Conservation (phyloP, 2,888 invertebrate species). For the Synergus gifuensis region DNA sequence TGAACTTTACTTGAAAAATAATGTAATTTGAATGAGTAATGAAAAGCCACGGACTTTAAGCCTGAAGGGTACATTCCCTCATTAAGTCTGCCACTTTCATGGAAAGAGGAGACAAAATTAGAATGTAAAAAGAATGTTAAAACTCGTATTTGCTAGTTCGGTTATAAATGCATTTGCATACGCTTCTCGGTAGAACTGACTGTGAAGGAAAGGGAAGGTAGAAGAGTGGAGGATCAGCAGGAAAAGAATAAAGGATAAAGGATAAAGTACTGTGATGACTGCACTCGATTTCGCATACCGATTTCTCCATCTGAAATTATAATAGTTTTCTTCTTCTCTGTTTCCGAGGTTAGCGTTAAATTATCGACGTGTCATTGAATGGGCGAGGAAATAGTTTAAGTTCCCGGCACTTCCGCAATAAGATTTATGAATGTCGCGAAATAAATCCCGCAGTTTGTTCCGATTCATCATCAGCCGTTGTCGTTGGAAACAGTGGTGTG, state of each 20-base stretch:
- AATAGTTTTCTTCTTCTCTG: background rate
- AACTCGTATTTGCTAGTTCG: background rate
- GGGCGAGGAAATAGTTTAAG: constrained; percentile 25
- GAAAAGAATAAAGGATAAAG: background rate
- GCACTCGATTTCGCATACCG: constrained; percentile 14
- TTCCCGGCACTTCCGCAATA: constrained; percentile 25
- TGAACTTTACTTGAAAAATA: background rate
- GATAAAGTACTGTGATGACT: constrained; percentile 29
- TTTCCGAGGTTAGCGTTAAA: background rate
- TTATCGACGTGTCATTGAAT: constrained; percentile 32
- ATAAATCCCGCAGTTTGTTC: constrained; percentile 34
- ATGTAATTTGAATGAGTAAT: background rate
- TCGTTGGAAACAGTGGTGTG: background rate
- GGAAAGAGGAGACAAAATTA: background rate
- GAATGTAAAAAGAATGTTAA: background rate
- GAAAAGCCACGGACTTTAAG: too few species aligned
- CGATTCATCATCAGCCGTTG: constrained; percentile 30
- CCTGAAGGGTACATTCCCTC: background rate
- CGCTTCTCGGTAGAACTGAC: background rate
- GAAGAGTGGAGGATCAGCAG: background rate
- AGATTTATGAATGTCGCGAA: constrained; percentile 31
- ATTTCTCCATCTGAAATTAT: constrained; percentile 32
- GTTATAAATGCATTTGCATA: constrained; percentile 4
- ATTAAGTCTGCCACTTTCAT: background rate
- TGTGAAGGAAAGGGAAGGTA: background rate